phyloP scores from a whole-genome alignment of 2,113 vertebrate species.

The Lycocorax pyrrhopterus region DNA sequence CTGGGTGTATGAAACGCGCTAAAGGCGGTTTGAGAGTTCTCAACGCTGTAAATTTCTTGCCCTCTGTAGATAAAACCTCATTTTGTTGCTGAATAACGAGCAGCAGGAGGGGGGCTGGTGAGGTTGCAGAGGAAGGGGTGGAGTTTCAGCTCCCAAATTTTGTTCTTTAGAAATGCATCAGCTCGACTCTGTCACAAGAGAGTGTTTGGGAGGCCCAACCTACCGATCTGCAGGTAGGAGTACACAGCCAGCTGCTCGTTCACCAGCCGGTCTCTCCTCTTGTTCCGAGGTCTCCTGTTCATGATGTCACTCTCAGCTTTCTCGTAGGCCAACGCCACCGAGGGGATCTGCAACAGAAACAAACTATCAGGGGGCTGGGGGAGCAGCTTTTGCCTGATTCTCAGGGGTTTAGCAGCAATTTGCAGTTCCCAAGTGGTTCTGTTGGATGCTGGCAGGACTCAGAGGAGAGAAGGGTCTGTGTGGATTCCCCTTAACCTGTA shows the following conservation, averaged over 20 bases:
- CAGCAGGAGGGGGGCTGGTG: background rate
- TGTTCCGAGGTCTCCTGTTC: conserved; percentile 79
- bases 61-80: background rate
- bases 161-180: no score
- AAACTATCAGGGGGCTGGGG: background rate
- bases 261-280: conserved; percentile 75
- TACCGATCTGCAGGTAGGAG: conserved; percentile 80
- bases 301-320: conserved; percentile 82
- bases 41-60: background rate
- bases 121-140: background rate
- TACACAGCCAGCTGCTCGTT: conserved; percentile 73
- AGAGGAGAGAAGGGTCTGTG: background rate
- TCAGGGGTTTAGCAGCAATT: background rate
- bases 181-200: fast-evolving
- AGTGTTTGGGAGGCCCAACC: background rate
- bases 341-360: conserved; percentile 72
- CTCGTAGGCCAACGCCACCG: conserved; percentile 78
- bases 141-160: background rate
- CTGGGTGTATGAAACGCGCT: background rate
- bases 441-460: fast-evolving
- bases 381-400: background rate
- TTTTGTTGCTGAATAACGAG: background rate
- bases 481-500: background rate
- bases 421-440: background rate
- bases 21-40: background rate